Evolutionary conservation across 2,888 invertebrate genomes (phyloP), one percentile per base, ranked within the genome.

Genomic region (Pomacea canaliculata): DNA sequence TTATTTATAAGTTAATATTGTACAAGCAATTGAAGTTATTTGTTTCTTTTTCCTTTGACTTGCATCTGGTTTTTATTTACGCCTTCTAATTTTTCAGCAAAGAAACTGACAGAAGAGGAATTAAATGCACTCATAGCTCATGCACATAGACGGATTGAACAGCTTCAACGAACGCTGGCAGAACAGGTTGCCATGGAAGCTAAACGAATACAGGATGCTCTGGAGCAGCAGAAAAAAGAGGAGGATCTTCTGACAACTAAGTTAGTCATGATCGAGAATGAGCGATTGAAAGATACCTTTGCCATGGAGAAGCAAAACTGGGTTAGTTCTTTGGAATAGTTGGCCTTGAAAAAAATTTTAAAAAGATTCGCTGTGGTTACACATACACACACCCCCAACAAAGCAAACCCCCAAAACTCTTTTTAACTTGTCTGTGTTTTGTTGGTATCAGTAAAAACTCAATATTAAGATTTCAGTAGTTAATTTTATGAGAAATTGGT

Each of bases 101-200:
- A 84, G 63, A 93, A 93, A 70, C 89, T 94, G 87, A 91, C 93
- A 82, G 92, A 94, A 86, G 93, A 93, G 16, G 94, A 96, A 82
- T 92, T 96, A 83, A 96, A 96, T 91, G 92, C 95, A 60, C 94
- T 96, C 86, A 93, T 96, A 48, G 92, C 95, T 62, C 95, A 96
- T 86, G 94, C 95, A 71, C 95, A 95, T 87, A 93, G 94, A 62
- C 94, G 95, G 88, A 94, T 96, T 8, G 92, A 94, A 77, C 94
- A 94, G 84, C 93, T 95, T 79, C 95, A 96, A 88, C 94, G 94
- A 85, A 95, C 96, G 88, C 88, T 96, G 76, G 93, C 94, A 37
- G 94, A 94, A 85, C 91, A 94, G 84, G 94, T 95, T 92, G 93
- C 87, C 7, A 71, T 85, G 79, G 88, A 88, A 76, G 79, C 81